Conservation (phyloP, 1,140 invertebrate species). For the Drosophila mojavensis region DNA sequence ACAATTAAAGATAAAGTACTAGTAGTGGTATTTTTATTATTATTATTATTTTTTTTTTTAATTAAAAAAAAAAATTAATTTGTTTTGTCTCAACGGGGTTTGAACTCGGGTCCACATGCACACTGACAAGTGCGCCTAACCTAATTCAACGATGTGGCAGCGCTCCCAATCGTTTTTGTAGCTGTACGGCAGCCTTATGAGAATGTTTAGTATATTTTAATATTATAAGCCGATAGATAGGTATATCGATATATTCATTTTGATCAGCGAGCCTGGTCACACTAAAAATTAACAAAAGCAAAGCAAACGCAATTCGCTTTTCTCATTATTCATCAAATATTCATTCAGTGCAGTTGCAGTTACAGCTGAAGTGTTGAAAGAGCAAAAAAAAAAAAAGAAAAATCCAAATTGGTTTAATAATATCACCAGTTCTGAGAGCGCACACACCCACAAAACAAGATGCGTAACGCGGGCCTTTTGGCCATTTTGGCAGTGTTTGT, state of each 20-base stretch:
- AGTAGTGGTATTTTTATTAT: not conserved
- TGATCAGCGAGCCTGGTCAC: slow-evolving; percentile 5
- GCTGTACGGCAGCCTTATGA: not conserved
- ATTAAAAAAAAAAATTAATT: not conserved
- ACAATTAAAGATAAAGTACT: not conserved
- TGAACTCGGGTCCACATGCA: not conserved
- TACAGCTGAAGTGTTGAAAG: slow-evolving; percentile 37
- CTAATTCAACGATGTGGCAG: not conserved
- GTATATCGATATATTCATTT: not conserved
- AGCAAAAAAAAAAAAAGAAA: not conserved
- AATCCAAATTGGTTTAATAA: slow-evolving; percentile 6
- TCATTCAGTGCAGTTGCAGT: slow-evolving; percentile 46
- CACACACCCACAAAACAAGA: slow-evolving; percentile 32
- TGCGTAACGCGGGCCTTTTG: slow-evolving; percentile 69
- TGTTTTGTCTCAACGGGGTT: not conserved
- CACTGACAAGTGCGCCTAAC: not conserved
- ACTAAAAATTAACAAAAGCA: slow-evolving; percentile 35
- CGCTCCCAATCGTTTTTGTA: not conserved
- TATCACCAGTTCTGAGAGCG: slow-evolving; percentile 2
- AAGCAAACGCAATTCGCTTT: slow-evolving; percentile 40
- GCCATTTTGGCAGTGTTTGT: slow-evolving; percentile 70
- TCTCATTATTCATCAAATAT: slow-evolving; percentile 48
- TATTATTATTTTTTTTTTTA: not conserved
- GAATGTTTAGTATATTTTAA: no score
- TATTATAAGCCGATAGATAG: not conserved